Conservation (phyloP, 2,113 vertebrate species). For the Gymnobelideus leadbeateri region DNA sequence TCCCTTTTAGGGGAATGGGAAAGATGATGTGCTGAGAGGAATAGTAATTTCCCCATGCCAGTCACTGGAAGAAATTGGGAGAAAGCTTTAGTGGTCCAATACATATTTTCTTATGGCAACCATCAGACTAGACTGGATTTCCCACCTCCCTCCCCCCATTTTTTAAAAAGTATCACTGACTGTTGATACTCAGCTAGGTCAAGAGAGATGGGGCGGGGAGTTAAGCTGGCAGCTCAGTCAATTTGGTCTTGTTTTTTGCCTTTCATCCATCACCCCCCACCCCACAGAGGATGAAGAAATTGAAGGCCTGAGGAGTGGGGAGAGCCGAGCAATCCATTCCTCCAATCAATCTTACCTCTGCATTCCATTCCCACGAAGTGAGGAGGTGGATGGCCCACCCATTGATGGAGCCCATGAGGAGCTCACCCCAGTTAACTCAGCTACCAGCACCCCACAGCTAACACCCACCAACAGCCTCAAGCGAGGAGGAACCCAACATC, state of each 20-base stretch:
- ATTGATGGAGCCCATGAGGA: constrained; percentile 87
- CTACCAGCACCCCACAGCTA: constrained; percentile 89
- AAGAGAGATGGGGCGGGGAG: not conserved
- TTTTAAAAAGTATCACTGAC: not conserved
- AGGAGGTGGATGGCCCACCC: constrained; percentile 88
- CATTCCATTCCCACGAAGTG: constrained; percentile 91
- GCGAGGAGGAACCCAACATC: constrained; percentile 87
- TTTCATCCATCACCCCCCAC: constrained; percentile 30
- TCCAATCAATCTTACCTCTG: constrained; percentile 96
- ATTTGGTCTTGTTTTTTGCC: not conserved
- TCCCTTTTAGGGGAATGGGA: constrained; percentile 2
- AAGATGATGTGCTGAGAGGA: not conserved
- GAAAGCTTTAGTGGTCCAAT: not conserved
- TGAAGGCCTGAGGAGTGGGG: constrained; percentile 85
- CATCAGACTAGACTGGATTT: not conserved
- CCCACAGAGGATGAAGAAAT: constrained; percentile 93
- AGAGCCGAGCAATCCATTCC: constrained; percentile 81
- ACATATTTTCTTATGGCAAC: not conserved
- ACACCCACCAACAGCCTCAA: constrained; percentile 91
- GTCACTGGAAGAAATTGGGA: not conserved
- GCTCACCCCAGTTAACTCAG: constrained; percentile 86
- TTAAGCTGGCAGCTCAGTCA: not conserved
- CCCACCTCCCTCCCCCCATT: not conserved
- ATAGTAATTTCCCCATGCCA: not conserved
- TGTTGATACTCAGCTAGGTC: not conserved